Base-by-base conservation (phyloP, 2,797 vertebrate genomes). In the Paguma larvata region DNA sequence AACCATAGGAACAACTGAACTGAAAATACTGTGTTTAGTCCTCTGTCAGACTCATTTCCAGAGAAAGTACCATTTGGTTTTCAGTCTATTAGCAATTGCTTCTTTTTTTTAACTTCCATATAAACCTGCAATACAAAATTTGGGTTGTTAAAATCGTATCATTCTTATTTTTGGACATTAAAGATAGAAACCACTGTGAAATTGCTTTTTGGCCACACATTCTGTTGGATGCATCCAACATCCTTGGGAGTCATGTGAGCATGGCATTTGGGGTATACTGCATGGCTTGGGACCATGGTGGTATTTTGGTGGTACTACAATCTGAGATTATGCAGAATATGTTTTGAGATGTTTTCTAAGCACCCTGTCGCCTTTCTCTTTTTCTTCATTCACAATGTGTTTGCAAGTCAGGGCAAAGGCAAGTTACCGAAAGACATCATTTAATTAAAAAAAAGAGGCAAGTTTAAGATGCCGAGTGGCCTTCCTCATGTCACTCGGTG, bases 151-250 rank as follows among this genome's bases (percentile, higher is more conserved):
- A 70, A 21, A 84, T 65, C 51, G 32, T 21, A 2, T 85, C 67
- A 34, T 63, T 87, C 2, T 85, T 82, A 85, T 38, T 95, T 96
- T 95, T 8, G 75, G 44, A 53, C 30, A 41, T 83, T 90, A 41
- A 63, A 92, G 13, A 16, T 30, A 48, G 30, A 91, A 84, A 34
- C 38, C 2, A 53, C n/a, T 13, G 19, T 63, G 73, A 80, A 53
- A 46, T 63, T 15, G 0, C 44, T 16, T 91, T n/a, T 79, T 56
- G 68, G 21, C 86, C 25, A 3, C 13, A 84, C 5, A 41, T 46
- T 7, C 72, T 18, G 18, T 27, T 73, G 41, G 18, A 32, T 82
- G 25, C 7, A 1, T 67, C 48, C 82, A 25, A 94, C 85, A 27
- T 83, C 63, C 48, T 77, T 32, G n/a, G 38, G 38, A 38, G n/a